Evolutionary conservation across 2,888 invertebrate species (phyloP), one percentile per base, ranked within the genome.

Genomic region (Tipula unca): DNA sequence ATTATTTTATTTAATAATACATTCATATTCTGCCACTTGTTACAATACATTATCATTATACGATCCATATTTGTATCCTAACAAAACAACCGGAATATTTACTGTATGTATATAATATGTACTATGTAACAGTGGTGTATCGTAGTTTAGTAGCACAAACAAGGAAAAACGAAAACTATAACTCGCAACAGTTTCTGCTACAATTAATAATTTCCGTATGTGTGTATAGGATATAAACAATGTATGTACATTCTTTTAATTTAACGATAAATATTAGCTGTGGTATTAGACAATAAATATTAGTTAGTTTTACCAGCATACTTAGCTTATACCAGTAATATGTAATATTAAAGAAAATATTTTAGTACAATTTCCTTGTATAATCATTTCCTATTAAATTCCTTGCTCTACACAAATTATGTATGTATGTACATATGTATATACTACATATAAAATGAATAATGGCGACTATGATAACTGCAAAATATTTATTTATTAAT

Each of bases 21-120:
- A 69, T 69, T 69, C 69, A 25, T 69, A 69, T 69, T 69, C 69
- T 69, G 69, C 69, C 69, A 69, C 69, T 69, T 69, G 69, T 69
- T 69, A 69, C 69, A 69, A 69, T 25, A 25, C 25, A 69, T 48
- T 48, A 5, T 69, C 69, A 25, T 69, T 69, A 25, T 69, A 69
- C 69, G 69, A 69, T 25, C 10, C 25, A 25, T 25, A 69, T 25
- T 69, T 69, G 4, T 32, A 25, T 69, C 69, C 69, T 69, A 69
- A 69, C 10, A 25, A 69, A 69, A 20, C 69, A 69, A 2, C 25
- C 25, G 69, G 20, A 8, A 13, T 25, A 69, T 20, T 3, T 69
- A 54, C 20, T 20, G 48, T n/a, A 48, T 8, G n/a, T n/a, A n/a
- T n/a, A n/a, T n/a, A n/a, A n/a, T n/a, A n/a, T n/a, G n/a, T n/a